A percentile compares a stretch with the other conserved stretches of the same genome.
These are phyloP conservation scores for Xylophagus ater DNA, from an alignment of 2,888 invertebrate species.

Conservation along the genomic window DNA sequence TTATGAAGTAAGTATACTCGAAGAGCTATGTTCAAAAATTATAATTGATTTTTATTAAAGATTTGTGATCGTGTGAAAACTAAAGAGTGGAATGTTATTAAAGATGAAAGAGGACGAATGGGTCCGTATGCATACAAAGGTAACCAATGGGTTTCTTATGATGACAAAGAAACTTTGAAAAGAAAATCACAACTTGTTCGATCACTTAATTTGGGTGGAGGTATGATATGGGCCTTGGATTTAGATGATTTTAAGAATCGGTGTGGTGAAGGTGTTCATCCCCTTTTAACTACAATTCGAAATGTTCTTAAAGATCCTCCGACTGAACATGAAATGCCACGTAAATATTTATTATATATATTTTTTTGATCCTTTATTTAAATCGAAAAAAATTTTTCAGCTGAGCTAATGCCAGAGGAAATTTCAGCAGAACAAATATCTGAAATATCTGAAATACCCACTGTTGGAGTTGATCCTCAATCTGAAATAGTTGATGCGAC, in stretches of 20 bases:
- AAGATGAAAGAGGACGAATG: constrained; percentile 65
- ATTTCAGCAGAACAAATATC: constrained; percentile 3
- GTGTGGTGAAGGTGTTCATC: constrained; percentile 71
- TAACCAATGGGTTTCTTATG: constrained; percentile 86
- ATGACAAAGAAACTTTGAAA: constrained; percentile 68
- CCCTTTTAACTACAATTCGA: constrained; percentile 66
- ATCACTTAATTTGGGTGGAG: constrained; percentile 67
- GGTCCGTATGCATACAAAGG: constrained; percentile 82
- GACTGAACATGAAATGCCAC: neutral
- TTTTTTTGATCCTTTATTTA: too few species aligned
- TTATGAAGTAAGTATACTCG: constrained; percentile 54
- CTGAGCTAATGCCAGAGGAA: too few species aligned
- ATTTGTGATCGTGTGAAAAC: constrained; percentile 72
- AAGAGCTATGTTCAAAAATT: constrained; percentile 1
- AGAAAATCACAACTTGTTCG: constrained; percentile 70
- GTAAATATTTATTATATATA: constrained; percentile 1
- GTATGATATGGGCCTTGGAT: constrained; percentile 86
- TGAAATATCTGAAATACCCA: neutral
- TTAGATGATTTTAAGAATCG: constrained; percentile 74
- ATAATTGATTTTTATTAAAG: constrained; percentile 32
- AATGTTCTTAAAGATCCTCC: constrained; percentile 49
- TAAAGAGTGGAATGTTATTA: constrained; percentile 68
- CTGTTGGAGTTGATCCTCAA: neutral
- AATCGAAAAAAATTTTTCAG: too few species aligned
- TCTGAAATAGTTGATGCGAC: constrained; percentile 17